These are phyloP conservation scores for Protobothrops flavoviridis DNA, from an alignment of 2,113 vertebrate species.

Conservation along the genomic window DNA sequence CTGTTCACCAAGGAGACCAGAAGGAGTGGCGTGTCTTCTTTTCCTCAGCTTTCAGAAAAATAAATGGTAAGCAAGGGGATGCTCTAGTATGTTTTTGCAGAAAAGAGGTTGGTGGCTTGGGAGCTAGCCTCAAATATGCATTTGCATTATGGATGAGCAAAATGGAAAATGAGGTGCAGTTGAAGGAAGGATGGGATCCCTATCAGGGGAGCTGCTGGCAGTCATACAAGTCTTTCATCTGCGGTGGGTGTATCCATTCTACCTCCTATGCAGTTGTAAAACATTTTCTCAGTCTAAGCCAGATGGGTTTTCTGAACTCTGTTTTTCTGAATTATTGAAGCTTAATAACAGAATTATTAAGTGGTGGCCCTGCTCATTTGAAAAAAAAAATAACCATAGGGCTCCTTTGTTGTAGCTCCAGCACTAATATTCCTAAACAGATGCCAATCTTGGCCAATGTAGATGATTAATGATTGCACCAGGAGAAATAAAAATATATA, in stretches of 20 bases:
- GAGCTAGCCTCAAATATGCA: not conserved
- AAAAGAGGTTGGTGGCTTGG: not conserved
- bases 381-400: not conserved
- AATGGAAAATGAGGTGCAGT: not conserved
- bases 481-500: constrained; percentile 37
- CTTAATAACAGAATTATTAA: not conserved
- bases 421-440: constrained; percentile 7
- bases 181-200: not conserved
- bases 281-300: not conserved
- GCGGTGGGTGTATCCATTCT: not conserved
- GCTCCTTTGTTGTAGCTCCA: not conserved
- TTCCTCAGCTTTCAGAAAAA: constrained; percentile 11
- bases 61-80: not conserved
- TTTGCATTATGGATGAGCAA: not conserved
- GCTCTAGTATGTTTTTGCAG: not conserved
- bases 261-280: not conserved
- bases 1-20: constrained; percentile 22
- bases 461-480: not conserved
- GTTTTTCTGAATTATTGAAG: not conserved
- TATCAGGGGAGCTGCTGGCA: not conserved
- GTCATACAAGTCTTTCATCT: not conserved
- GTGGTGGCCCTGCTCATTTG: not conserved
- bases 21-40: constrained; percentile 17
- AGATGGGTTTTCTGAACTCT: not conserved
- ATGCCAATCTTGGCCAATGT: not conserved